Percentiles rank a stretch among this genome's conserved stretches.
phyloP scores from a whole-genome alignment of 2,113 vertebrate species.

The Phrynocephalus versicolor region DNA sequence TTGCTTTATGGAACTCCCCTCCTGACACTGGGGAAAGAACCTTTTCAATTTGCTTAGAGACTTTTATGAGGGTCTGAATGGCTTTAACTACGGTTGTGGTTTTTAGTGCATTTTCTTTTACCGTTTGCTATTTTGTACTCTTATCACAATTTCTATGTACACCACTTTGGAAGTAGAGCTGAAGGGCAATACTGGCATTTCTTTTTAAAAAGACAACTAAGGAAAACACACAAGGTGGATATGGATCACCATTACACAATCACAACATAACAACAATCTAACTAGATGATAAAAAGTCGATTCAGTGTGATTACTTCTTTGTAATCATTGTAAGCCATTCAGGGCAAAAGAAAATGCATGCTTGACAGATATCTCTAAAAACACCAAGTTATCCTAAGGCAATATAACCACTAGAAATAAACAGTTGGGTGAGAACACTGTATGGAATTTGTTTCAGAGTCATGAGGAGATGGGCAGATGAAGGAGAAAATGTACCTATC shows the following conservation, averaged over 20 bases:
- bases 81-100: background rate
- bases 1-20: background rate
- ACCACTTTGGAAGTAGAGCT: background rate
- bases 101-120: background rate
- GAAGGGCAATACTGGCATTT: background rate
- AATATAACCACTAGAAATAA: background rate
- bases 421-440: background rate
- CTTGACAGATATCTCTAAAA: background rate
- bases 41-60: background rate
- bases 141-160: background rate
- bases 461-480: background rate
- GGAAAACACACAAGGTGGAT: background rate
- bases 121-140: background rate
- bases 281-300: background rate
- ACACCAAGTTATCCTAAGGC: background rate
- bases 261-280: background rate
- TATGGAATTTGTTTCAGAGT: background rate
- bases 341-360: too few relatives aligned
- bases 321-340: too few relatives aligned
- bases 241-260: background rate
- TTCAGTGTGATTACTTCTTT: background rate
- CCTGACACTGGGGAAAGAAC: background rate
- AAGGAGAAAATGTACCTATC: constrained; percentile 74
- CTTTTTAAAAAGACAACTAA: too few relatives aligned
- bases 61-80: background rate